These are phyloP conservation scores for Choreutis nemorana DNA, from an alignment of 2,888 invertebrate genomes.

Conservation along the genomic window DNA sequence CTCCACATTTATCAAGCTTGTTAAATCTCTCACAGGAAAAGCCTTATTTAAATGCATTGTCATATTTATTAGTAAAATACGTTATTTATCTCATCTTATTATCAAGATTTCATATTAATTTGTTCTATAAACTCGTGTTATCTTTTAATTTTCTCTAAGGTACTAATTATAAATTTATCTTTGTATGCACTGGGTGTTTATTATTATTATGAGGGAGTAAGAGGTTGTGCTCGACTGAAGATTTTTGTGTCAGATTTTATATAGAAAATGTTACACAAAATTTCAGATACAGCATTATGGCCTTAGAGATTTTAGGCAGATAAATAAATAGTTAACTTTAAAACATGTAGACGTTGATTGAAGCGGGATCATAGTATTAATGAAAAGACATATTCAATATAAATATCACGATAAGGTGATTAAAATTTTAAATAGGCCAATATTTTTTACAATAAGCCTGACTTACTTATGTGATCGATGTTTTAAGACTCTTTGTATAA, in stretches of 20 bases:
- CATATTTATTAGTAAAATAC: too few relatives aligned
- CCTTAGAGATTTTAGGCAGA: conserved; percentile 53
- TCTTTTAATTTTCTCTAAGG: conserved; percentile 33
- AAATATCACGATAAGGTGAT: conserved; percentile 16
- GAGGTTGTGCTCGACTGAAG: conserved; percentile 41
- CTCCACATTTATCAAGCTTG: too few relatives aligned
- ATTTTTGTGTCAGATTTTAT: conserved; percentile 43
- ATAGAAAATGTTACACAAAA: conserved; percentile 38
- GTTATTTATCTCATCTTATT: too few relatives aligned
- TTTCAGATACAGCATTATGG: conserved; percentile 58
- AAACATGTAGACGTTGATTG: conserved; percentile 30
- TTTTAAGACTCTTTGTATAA: conserved; percentile 9
- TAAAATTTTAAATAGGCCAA: not conserved
- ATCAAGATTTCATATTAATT: too few relatives aligned
- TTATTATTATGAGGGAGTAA: conserved; percentile 29
- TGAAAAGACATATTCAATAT: conserved; percentile 34
- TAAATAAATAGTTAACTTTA: conserved; percentile 33
- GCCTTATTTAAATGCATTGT: too few relatives aligned
- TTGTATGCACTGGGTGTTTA: conserved; percentile 57
- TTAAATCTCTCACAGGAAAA: too few relatives aligned
- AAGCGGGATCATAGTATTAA: conserved; percentile 52
- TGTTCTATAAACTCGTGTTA: conserved; percentile 50
- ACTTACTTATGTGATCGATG: not conserved
- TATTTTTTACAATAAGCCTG: not conserved
- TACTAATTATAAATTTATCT: conserved; percentile 41